Percentiles rank a stretch among this genome's conserved stretches.
phyloP scores from a whole-genome alignment of 2,888 invertebrate genomes.

The Malacosoma neustria region DNA sequence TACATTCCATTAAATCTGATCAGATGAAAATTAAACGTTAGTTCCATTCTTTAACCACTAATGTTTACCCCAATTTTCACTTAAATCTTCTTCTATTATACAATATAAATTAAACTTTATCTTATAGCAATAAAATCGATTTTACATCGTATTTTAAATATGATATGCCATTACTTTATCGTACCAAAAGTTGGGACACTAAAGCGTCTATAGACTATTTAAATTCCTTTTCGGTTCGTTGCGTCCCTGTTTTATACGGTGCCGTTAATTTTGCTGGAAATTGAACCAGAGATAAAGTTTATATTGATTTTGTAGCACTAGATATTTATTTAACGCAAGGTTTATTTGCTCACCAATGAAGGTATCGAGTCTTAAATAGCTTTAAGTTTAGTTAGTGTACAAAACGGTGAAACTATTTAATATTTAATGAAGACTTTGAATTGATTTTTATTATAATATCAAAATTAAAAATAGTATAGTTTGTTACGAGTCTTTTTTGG shows the following conservation, averaged over 20 bases:
- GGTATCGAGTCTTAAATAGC: too few species aligned
- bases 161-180: constrained; percentile 33
- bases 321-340: constrained; percentile 6
- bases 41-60: background rate
- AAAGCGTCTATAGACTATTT: constrained; percentile 70
- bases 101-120: constrained; percentile 17
- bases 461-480: too few species aligned
- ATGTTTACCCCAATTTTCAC: background rate
- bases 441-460: too few species aligned
- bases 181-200: constrained; percentile 38
- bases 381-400: too few species aligned
- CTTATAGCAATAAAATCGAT: constrained; percentile 5
- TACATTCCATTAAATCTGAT: background rate
- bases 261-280: constrained; percentile 70
- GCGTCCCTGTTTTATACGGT: constrained; percentile 70
- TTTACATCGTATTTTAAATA: constrained; percentile 17
- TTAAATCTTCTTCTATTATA: background rate
- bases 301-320: constrained; percentile 40
- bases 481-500: too few species aligned
- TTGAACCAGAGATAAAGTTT: constrained; percentile 38
- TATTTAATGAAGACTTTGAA: too few species aligned
- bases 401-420: too few species aligned
- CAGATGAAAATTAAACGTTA: background rate
- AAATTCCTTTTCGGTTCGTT: constrained; percentile 74
- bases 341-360: too few species aligned